Evolutionary conservation across 2,888 invertebrate genomes (phyloP).

Genomic region (Plagiodera versicolora): DNA sequence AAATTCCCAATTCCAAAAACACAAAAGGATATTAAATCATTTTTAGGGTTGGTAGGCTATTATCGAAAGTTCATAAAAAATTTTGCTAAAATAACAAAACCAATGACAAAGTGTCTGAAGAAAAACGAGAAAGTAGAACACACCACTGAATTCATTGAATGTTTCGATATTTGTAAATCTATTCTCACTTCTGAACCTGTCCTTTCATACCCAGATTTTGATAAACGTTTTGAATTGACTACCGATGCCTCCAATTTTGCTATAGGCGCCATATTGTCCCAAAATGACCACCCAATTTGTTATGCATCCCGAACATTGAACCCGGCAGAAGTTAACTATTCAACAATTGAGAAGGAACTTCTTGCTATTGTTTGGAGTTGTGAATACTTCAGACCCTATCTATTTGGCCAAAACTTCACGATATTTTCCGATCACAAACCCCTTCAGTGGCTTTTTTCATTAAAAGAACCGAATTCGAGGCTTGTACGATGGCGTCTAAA

Average conservation of each 20-base stretch:
- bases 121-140: slow-evolving; percentile 25
- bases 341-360: slow-evolving; percentile 17
- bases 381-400: slow-evolving; percentile 15
- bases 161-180: slow-evolving; percentile 12
- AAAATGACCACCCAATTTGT: slow-evolving; percentile 14
- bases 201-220: slow-evolving; percentile 11
- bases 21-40: slow-evolving; percentile 29
- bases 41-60: slow-evolving; percentile 29
- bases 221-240: slow-evolving; percentile 11
- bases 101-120: slow-evolving; percentile 27
- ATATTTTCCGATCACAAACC: slow-evolving; percentile 33
- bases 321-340: slow-evolving; percentile 17
- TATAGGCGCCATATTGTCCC: slow-evolving; percentile 12
- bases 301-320: slow-evolving; percentile 19
- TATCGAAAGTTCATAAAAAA: slow-evolving; percentile 29
- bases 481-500: slow-evolving; percentile 7
- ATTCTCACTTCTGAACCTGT: slow-evolving; percentile 4
- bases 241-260: slow-evolving; percentile 19
- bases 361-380: slow-evolving; percentile 18
- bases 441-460: neutral
- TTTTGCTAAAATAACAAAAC: slow-evolving; percentile 32
- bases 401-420: slow-evolving; percentile 10
- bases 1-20: slow-evolving; percentile 31
- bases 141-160: slow-evolving; percentile 2
- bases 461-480: slow-evolving; percentile 9